Base-by-base conservation (phyloP, 2,888 invertebrate species). In the Nebria brevicollis region DNA sequence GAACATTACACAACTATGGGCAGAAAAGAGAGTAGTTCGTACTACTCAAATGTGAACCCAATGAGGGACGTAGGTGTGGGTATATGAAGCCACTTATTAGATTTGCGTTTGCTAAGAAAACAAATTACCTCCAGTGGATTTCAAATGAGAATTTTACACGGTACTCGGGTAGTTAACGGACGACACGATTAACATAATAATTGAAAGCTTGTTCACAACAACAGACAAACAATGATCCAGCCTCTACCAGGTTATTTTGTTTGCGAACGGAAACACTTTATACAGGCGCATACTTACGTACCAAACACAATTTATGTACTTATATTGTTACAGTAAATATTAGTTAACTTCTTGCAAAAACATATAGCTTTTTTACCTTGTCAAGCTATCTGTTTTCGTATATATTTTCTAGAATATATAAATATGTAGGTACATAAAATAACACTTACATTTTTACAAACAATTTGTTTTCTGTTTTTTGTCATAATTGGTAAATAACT, bases 381-480 rank as follows among this genome's bases (percentile, higher is more conserved):
- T 78, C 65, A 73, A 72, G 72, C 73, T 78, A 78, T 78, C 78
- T 73, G 34, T n/a, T 25, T 73, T 34, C 72, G 65, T 42, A 78
- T 78, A 78, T 73, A 78, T 78, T 78, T 72, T 72, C 34, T 73
- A 72, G 54, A 77, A 34, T 5, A 34, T 34, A 34, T 34, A 34
- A 34, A 34, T 34, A 34, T 34, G 34, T 34, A 34, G 77, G 34
- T 78, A 73, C 65, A 72, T 64, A 78, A 78, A 65, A 78, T 66
- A 66, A 20, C 20, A 65, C 66, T 64, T 20, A 66, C 66, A 34
- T 66, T 72, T 42, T 11, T 66, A 73, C 78, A 73, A 72, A 78
- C 73, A 65, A 42, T 77, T 77, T 77, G 72, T 77, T 77, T 72
- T 65, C 15, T 66, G 77, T 20, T 77, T 72, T 72, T 77, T 65